Base-by-base conservation (phyloP, 2,797 vertebrate species). In the Sebastes hubbsi region DNA sequence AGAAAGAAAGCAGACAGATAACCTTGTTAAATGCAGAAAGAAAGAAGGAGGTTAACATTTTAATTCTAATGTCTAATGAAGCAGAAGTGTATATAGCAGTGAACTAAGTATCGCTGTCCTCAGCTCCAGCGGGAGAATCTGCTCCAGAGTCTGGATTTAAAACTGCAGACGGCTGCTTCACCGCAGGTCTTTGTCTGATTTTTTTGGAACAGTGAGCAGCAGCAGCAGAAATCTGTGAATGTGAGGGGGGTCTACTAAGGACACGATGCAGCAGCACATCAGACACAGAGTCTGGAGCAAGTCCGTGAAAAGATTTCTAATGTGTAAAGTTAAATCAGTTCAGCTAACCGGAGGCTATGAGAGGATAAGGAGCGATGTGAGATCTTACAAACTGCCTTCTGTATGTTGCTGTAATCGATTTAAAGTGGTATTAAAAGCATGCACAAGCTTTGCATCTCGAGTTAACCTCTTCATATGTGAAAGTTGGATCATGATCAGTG, bases 401-500 rank as follows among this genome's bases (percentile, higher is more conserved):
- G 68, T 42, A 14, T 6, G 52, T 49, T 16, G 25, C 8, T 42
- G 22, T 6, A 42, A 75, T 52, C 20, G 4, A 52, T 52, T 52
- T n/a, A 14, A 10, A 52, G 38, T 46, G 38, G 18, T n/a, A 20
- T n/a, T 34, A 54, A 80, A 87, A 30, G 58, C 12, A 66, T 7
- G 10, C 14, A 63, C 27, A 60, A 24, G 60, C 54, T 64, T 38
- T 69, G 49, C 22, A 58, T 70, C 20, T 68, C 1, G 0, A 59
- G 30, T 61, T 46, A 24, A 9, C 16, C 20, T 73, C 29, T 62
- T 30, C 9, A 9, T 29, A 9, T 8, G 18, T 30, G 34, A 77
- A 65, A 34, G 36, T 70, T 12, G 32, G 52, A 83, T 83, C 8
- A 46, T 6, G 72, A 69, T 81, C 16, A 1, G n/a, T 29, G 36